Percentiles rank a stretch among this genome's conserved stretches.
Evolutionary conservation across 2,113 vertebrate species (phyloP).

Genomic region (Uria aalge): DNA sequence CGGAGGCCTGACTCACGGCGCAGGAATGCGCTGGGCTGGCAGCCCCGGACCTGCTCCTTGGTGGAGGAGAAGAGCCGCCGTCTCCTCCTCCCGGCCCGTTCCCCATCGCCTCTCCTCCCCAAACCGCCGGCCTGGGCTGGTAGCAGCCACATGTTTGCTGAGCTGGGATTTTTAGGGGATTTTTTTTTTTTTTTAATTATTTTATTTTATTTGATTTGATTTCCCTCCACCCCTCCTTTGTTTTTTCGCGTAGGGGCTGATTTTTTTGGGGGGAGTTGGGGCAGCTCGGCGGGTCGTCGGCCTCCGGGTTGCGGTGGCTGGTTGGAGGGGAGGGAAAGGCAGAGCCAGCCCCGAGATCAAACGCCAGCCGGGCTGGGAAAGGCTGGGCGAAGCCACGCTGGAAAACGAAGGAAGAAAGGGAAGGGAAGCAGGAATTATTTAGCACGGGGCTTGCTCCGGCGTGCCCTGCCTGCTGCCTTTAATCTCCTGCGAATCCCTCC

Average conservation of each 20-base stretch:
- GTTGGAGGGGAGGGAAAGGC: background rate
- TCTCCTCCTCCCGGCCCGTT: background rate
- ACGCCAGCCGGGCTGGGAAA: background rate
- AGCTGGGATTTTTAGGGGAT: constrained; percentile 8
- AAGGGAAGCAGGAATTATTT: constrained; percentile 45
- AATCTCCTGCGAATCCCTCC: constrained; percentile 27
- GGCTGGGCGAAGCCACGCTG: background rate
- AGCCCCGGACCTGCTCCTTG: constrained; percentile 40
- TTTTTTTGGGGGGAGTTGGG: background rate
- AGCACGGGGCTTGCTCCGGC: constrained; percentile 42
- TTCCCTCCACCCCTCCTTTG: background rate
- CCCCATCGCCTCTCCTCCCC: background rate
- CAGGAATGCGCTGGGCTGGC: constrained; percentile 58
- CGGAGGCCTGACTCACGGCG: constrained; percentile 2
- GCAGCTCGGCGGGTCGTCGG: background rate
- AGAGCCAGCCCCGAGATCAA: background rate
- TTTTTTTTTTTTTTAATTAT: background rate
- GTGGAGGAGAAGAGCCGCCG: background rate
- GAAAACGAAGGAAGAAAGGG: background rate
- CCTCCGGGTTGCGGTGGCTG: background rate
- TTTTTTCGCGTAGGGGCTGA: background rate
- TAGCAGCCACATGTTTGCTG: constrained; percentile 42
- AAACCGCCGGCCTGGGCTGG: background rate
- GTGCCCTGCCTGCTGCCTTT: constrained; percentile 25
- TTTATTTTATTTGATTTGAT: too few species aligned